Conservation (phyloP, 2,113 vertebrate genomes). For the Puffinus mauretanicus region DNA sequence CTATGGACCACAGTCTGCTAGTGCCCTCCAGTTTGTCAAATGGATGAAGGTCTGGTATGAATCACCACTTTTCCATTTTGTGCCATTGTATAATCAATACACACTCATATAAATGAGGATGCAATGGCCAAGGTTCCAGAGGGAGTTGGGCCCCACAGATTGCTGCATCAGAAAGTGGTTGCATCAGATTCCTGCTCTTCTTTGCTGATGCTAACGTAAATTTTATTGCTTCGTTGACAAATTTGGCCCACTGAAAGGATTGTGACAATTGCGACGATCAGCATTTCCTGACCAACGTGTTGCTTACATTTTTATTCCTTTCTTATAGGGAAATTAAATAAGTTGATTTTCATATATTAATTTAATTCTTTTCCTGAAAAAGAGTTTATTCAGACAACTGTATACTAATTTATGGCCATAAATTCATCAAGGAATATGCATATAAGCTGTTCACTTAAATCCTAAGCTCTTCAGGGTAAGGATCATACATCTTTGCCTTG, state of each 20-base stretch:
- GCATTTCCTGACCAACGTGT: background rate
- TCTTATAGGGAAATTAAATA: background rate
- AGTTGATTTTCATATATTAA: background rate
- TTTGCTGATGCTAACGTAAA: background rate
- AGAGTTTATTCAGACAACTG: background rate
- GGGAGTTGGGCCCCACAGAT: background rate
- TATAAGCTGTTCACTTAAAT: background rate
- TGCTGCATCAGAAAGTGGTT: constrained; percentile 32
- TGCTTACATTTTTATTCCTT: background rate
- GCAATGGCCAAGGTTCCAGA: constrained; percentile 8
- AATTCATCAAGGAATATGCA: background rate
- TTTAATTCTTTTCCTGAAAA: background rate
- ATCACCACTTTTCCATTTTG: constrained; percentile 46
- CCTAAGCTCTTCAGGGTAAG: background rate
- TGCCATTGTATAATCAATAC: constrained; percentile 50
- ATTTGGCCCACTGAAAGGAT: background rate
- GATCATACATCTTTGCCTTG: background rate
- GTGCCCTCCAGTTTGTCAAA: constrained; percentile 23
- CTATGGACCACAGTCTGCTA: background rate
- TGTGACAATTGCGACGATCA: background rate
- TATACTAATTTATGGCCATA: background rate
- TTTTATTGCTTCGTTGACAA: background rate
- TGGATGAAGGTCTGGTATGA: constrained; percentile 25
- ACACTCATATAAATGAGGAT: constrained; percentile 41
- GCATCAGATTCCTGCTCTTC: constrained; percentile 4